A percentile compares a stretch with the other conserved stretches of the same genome.
These are phyloP conservation scores for Lepilemur ruficaudatus DNA, from an alignment of 2,797 vertebrate species.

Conservation along the genomic window DNA sequence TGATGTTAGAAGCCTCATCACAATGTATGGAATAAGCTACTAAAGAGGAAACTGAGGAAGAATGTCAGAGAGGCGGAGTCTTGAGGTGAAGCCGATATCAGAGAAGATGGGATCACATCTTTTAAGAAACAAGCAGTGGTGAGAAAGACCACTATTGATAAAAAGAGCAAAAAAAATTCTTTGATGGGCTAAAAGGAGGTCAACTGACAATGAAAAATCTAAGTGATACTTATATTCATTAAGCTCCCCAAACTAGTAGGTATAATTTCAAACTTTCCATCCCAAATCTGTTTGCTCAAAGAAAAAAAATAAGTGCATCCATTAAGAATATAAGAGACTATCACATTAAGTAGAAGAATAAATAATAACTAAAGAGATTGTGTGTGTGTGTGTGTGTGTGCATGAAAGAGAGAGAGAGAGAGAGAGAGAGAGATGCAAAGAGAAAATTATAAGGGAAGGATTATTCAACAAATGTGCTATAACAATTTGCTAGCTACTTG, in stretches of 20 bases:
- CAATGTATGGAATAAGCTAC: not conserved
- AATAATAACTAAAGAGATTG: not conserved
- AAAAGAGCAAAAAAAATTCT: not conserved
- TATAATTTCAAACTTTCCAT: not conserved
- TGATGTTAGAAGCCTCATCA: not conserved
- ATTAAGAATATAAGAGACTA: not conserved
- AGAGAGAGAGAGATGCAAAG: not conserved
- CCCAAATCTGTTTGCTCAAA: not conserved
- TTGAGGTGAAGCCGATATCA: not conserved
- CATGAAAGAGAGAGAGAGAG: too few species aligned
- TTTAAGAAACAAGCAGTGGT: not conserved
- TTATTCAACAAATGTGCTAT: not conserved
- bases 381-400: too few species aligned
- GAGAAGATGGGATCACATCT: not conserved
- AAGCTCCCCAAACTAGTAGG: not conserved
- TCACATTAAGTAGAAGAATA: not conserved
- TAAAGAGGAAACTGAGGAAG: not conserved
- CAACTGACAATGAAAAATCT: not conserved
- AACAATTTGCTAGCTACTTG: not conserved
- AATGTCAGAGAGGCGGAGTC: not conserved
- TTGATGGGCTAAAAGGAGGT: not conserved
- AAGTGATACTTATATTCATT: not conserved
- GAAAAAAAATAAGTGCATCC: not conserved
- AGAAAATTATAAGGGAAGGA: not conserved
- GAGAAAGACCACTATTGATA: not conserved